Base-by-base conservation (phyloP, 2,113 vertebrate species). In the Monopterus albus region DNA sequence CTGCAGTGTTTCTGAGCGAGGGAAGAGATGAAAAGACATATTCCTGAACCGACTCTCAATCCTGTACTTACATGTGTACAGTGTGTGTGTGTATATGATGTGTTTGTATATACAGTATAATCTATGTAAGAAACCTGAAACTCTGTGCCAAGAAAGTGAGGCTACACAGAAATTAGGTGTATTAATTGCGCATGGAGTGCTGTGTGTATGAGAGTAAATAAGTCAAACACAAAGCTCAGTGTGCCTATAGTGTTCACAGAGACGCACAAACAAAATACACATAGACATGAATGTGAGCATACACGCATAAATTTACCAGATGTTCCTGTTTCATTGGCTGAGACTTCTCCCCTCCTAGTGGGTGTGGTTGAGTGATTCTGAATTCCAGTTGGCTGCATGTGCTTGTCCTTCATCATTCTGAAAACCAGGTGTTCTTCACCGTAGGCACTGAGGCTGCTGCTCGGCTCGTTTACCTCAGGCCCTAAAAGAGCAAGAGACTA, bases 121-220 rank as follows among this genome's bases (percentile, higher is more conserved):
- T 86, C 79, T 81, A 68, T 83, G 84, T 59, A 72, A 64, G 72
- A 80, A 88, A 83, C 62, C 65, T 57, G 60, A 45, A 50, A 13
- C n/a, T 29, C 51, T 13, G 14, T 79, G 82, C 65, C 66, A 74
- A 58, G 56, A 75, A 61, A 74, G 43, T 63, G 26, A 42, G 17
- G 45, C 40, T 52, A 10, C 68, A 65, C 52, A 53, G 60, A 62
- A 73, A 65, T 42, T 15, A 62, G 55, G 35, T 51, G 51, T 65
- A 72, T 83, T 83, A 72, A 86, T 82, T 82, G 72, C 76, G 26
- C 68, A 47, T 43, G 6, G 33, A 71, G 62, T 43, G 81, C 4
- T 55, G 38, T 21, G 4, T 36, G 17, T 31, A n/a, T 11, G 31
- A 40, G 28, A 62, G 66, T 79, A 13, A 68, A 78, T 55, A 29